Evolutionary conservation across 2,113 vertebrate species (phyloP), one percentile per base, ranked within the genome.

Genomic region (Archocentrus centrarchus): DNA sequence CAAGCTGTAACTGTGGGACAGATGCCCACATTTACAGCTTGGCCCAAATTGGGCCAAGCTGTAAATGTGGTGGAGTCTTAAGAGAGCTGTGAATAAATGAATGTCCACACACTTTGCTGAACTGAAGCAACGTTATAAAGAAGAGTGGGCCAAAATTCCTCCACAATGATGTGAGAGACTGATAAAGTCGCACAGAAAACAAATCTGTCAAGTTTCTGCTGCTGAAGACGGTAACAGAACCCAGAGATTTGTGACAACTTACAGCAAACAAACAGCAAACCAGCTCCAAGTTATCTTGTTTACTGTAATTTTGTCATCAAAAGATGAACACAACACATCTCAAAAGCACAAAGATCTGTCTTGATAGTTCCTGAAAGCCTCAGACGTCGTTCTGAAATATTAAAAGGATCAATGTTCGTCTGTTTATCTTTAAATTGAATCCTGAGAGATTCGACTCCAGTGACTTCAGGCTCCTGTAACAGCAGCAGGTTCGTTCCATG

Each of bases 211-310:
- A 24, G 24, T 24, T 24, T 24, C 24, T 24, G 24, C 24, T 24
- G 24, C 24, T 24, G 24, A 24, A 24, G 24, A 24, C 2, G 11
- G 35, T 18, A 18, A 13, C 32, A 13, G 5, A 63, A 11, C 6
- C 61, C 20, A 20, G n/a, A 47, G 8, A 47, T 18, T 18, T 17
- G n/a, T 68, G 64, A 30, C 24, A 50, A 13, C 30, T 70, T 50
- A 70, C 41, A 70, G 24, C 15, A 70, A 70, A 70, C 14, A 20
- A 0, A 50, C 41, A 11, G 24, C 44, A 50, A 41, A 0, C 15
- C 66, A 70, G 9, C 58, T 59, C 58, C 13, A 59, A 59, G 1
- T 59, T 59, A 13, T 59, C 13, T 59, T 0, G 13, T 70, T 70
- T 50, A 10, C 37, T 10, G 37, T 39, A 6, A 50, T 50, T 11